phyloP scores from a whole-genome alignment of 2,888 invertebrate genomes.

The Noctua comes region DNA sequence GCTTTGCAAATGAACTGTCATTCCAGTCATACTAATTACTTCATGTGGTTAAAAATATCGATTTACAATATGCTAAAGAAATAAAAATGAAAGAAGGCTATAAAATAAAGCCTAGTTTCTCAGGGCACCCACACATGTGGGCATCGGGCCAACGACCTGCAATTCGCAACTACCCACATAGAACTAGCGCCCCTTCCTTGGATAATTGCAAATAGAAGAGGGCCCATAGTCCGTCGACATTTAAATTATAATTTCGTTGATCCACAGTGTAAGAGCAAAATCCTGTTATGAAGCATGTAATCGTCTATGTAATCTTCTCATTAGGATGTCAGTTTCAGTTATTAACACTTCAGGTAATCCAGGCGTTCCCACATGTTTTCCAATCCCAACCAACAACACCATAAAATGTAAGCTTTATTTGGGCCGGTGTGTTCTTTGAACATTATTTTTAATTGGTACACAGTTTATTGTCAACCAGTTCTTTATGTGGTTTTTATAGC shows the following conservation, averaged over 20 bases:
- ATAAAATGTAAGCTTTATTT: slow-evolving; percentile 59
- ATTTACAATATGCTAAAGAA: slow-evolving; percentile 10
- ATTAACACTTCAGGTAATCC: slow-evolving; percentile 69
- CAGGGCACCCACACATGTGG: slow-evolving; percentile 77
- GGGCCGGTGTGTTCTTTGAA: slow-evolving; percentile 53
- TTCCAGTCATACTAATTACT: neutral
- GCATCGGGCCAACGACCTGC: slow-evolving; percentile 76
- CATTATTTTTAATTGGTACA: slow-evolving; percentile 62
- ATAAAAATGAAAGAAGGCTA: slow-evolving; percentile 4
- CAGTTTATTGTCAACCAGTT: slow-evolving; percentile 58
- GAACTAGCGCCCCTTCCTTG: slow-evolving; percentile 57
- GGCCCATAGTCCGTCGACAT: slow-evolving; percentile 6
- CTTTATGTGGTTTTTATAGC: slow-evolving; percentile 57
- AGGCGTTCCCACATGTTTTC: slow-evolving; percentile 67
- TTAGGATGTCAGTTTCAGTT: slow-evolving; percentile 74
- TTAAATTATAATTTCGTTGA: slow-evolving; percentile 3
- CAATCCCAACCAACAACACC: slow-evolving; percentile 30
- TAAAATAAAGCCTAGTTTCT: slow-evolving; percentile 49
- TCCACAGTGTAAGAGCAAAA: slow-evolving; percentile 16
- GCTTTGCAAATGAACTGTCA: slow-evolving; percentile 5
- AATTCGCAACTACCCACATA: slow-evolving; percentile 80
- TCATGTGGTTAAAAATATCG: slow-evolving; percentile 11
- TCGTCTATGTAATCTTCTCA: slow-evolving; percentile 53
- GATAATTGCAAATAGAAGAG: slow-evolving; percentile 30
- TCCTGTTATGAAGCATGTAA: slow-evolving; percentile 12